A percentile compares a stretch with the other conserved stretches of the same genome.
phyloP scores from a whole-genome alignment of 2,888 invertebrate genomes.

The Drosophila mayaguana region DNA sequence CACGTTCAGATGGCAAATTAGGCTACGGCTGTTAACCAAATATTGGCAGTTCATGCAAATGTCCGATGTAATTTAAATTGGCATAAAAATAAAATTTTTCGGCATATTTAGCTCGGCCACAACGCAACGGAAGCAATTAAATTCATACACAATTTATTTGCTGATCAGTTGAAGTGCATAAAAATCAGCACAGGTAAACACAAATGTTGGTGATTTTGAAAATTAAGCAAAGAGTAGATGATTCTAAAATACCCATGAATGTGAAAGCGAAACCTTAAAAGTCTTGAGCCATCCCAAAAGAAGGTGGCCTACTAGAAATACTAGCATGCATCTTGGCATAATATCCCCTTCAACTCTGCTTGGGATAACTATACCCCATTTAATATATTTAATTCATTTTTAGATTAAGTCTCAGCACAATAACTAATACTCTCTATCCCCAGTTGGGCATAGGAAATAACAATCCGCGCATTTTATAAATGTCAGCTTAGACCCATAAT shows the following conservation, averaged over 20 bases:
- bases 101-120: conserved; percentile 8
- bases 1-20: conserved; percentile 18
- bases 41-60: conserved; percentile 21
- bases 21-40: conserved; percentile 13
- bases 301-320: no score
- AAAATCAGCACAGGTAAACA: conserved; percentile 36
- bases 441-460: conserved; percentile 8
- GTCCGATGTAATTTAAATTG: conserved; percentile 29
- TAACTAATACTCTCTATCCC: neutral
- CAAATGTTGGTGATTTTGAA: neutral
- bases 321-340: no score
- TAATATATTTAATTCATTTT: neutral
- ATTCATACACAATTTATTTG: conserved; percentile 51
- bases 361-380: no score
- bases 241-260: neutral
- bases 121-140: conserved; percentile 53
- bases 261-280: neutral
- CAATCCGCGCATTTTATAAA: neutral
- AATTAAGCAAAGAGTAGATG: neutral
- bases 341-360: no score
- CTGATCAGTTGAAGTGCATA: conserved; percentile 37
- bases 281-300: no score
- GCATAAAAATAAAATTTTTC: conserved; percentile 13
- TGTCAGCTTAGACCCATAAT: conserved; percentile 27
- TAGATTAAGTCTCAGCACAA: neutral